phyloP scores from a whole-genome alignment of 2,797 vertebrate genomes.

The Coendou prehensilis region DNA sequence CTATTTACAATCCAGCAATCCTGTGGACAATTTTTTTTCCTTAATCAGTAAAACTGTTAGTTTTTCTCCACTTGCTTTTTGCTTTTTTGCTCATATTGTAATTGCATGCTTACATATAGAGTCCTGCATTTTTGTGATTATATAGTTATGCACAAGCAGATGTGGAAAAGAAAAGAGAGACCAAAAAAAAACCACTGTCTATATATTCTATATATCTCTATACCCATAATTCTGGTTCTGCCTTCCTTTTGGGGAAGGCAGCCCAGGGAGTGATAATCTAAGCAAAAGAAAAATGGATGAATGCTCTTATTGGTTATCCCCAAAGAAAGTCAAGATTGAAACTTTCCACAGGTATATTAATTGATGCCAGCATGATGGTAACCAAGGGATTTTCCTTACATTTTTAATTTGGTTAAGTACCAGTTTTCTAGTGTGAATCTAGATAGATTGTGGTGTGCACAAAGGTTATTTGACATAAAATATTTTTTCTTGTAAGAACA shows the following conservation, averaged over 20 bases:
- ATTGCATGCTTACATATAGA: background rate
- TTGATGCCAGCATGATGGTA: background rate
- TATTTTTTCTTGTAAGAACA: background rate
- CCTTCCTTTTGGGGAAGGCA: constrained; percentile 16
- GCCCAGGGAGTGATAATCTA: constrained; percentile 31
- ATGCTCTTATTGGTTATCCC: background rate
- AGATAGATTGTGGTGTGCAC: background rate
- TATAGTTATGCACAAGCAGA: background rate
- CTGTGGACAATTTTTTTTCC: constrained; percentile 42
- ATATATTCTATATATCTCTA: background rate
- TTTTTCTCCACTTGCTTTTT: background rate
- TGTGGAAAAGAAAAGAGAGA: background rate
- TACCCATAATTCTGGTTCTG: background rate
- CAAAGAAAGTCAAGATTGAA: constrained; percentile 15
- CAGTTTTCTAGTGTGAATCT: background rate
- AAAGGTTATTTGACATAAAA: background rate
- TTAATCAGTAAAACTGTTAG: constrained; percentile 31
- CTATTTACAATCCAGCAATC: background rate
- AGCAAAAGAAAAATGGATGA: constrained; percentile 54
- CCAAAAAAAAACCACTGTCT: background rate
- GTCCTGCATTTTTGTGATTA: background rate
- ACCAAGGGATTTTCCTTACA: background rate
- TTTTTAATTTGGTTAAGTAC: constrained; percentile 49
- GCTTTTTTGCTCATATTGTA: background rate
- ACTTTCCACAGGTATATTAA: background rate